These are phyloP conservation scores for Heliornis fulica DNA, from an alignment of 2,113 vertebrate species.

Conservation along the genomic window DNA sequence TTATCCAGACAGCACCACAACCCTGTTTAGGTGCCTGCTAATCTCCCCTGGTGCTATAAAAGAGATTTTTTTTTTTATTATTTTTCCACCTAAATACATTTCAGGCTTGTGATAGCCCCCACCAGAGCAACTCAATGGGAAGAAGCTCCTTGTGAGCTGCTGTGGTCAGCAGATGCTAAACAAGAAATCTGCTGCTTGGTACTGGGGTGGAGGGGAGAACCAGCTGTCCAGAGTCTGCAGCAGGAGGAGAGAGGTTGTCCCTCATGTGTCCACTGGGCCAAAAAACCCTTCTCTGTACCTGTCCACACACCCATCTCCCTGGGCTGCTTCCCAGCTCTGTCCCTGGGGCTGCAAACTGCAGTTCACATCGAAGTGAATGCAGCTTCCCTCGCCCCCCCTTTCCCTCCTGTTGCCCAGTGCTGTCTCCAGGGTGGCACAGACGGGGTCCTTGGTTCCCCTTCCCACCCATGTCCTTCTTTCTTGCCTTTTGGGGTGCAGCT, in stretches of 20 bases:
- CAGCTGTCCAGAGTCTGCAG: not conserved
- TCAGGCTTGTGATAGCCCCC: not conserved
- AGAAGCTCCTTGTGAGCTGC: not conserved
- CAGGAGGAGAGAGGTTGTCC: no score
- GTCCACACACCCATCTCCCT: fast-evolving
- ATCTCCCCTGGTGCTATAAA: not conserved
- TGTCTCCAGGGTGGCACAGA: not conserved
- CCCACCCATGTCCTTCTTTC: not conserved
- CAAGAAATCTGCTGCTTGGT: not conserved
- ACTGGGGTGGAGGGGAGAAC: not conserved
- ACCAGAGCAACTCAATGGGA: not conserved
- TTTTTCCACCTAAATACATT: not conserved
- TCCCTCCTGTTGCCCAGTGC: not conserved
- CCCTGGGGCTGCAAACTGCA: not conserved
- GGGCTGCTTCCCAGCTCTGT: not conserved
- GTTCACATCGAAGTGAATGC: not conserved
- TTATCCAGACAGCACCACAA: not conserved
- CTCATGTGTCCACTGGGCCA: not conserved
- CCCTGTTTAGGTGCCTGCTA: not conserved
- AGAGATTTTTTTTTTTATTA: not conserved
- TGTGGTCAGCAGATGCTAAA: not conserved
- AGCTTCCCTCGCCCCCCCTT: not conserved
- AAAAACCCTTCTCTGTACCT: not conserved
- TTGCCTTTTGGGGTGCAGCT: not conserved
- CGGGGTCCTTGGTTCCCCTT: not conserved